These are phyloP conservation scores for Colaptes auratus DNA, from an alignment of 2,113 vertebrate species.

Conservation along the genomic window DNA sequence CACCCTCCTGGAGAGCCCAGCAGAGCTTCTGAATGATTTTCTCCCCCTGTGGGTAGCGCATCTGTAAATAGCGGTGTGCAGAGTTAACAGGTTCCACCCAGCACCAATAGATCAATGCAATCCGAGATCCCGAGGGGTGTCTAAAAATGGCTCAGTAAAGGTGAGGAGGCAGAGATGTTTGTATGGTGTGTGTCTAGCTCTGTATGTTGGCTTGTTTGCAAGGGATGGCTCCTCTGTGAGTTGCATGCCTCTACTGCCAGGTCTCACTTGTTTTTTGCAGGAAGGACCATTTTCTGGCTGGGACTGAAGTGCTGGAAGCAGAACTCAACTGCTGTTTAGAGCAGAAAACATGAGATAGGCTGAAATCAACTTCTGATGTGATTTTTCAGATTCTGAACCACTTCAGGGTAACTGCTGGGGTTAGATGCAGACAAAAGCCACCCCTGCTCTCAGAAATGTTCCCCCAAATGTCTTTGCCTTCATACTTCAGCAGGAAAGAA, in stretches of 20 bases:
- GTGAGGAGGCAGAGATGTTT: not conserved
- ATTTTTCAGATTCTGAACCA: not conserved
- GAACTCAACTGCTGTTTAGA: not conserved
- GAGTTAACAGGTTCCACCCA: not conserved
- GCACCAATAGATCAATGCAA: not conserved
- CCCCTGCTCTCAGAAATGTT: not conserved
- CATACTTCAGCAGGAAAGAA: not conserved
- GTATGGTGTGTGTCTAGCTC: no score
- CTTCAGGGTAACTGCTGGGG: not conserved
- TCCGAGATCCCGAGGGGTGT: not conserved
- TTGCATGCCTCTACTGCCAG: not conserved
- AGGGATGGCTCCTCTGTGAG: not conserved
- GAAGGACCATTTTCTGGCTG: not conserved
- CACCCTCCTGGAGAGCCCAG: not conserved
- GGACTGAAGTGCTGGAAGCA: not conserved
- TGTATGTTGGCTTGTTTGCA: not conserved
- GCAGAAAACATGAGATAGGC: not conserved
- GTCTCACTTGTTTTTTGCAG: accelerated
- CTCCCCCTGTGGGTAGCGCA: accelerated
- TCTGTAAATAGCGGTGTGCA: not conserved
- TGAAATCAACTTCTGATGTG: not conserved
- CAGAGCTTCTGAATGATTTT: not conserved
- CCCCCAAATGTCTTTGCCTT: not conserved
- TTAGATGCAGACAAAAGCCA: not conserved
- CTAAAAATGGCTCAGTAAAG: accelerated